Evolutionary conservation across 1,140 invertebrate species (phyloP), one percentile per base, ranked within the genome.

Genomic region (Cydia splendana): DNA sequence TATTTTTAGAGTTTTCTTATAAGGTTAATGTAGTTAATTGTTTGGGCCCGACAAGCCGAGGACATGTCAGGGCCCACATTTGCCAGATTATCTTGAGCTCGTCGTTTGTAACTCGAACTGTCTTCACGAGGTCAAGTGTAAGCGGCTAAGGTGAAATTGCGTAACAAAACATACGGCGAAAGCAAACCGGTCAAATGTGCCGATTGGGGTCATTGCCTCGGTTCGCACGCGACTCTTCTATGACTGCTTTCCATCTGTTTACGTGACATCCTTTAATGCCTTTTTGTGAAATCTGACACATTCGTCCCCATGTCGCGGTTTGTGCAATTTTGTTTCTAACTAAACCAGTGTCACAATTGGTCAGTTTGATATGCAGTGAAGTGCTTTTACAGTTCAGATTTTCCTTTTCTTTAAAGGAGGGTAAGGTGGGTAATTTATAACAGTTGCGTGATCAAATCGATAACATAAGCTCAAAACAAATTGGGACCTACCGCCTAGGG

Each of bases 131-230:
- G 89, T 91, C 89, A 92, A 91, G 89, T 91, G 89, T 90, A 90
- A 88, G 88, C 85, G 80, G 81, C 80, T 87, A 87, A 90, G 84
- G 86, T 88, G 85, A 85, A 82, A 85, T 92, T 91, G 87, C 87
- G 87, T 84, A 89, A 92, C 80, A 76, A 74, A 77, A 38, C 76
- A 67, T 81, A 67, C 82, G 80, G 87, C 88, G 91, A 91, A 91
- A 92, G 91, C 89, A 78, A 89, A 87, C 83, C 87, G 82, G 84
- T 84, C 85, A 87, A 89, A 85, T 83, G 81, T 42, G 81, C 84
- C 78, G 81, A 92, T 90, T 90, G 89, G 85, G 91, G 91, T 92
- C 91, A 92, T 88, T 91, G 91, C 81, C 88, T 92, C 80, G 71
- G 53, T 76, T 79, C 34, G 45, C 80, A 76, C 76, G 77, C 84